Conservation (phyloP, 2,797 vertebrate species). For the Peromyscus attwateri region DNA sequence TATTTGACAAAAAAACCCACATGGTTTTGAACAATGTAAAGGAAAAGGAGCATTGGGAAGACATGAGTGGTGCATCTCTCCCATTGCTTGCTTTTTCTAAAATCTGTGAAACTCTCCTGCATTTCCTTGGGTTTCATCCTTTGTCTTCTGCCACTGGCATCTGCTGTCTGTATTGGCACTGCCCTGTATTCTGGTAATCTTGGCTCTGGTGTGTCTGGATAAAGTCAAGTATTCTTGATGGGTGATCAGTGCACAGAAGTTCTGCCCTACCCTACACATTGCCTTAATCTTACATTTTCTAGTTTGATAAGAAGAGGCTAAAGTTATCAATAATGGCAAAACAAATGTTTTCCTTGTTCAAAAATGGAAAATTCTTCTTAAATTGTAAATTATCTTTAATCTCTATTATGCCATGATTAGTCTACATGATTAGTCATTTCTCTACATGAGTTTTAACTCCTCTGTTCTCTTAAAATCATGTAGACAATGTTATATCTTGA, state of each 20-base stretch:
- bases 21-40: background rate
- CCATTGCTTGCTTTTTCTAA: background rate
- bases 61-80: background rate
- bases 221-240: background rate
- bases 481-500: conserved; percentile 12
- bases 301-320: background rate
- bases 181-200: too few species aligned
- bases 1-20: background rate
- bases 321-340: background rate
- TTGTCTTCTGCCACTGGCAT: background rate
- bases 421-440: background rate
- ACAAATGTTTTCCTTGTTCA: background rate
- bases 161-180: too few species aligned
- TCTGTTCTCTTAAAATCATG: background rate
- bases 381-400: background rate
- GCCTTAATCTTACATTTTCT: conserved; percentile 3
- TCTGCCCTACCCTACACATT: background rate
- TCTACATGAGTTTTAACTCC: conserved; percentile 18
- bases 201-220: background rate
- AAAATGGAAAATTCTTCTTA: background rate
- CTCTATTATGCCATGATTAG: background rate
- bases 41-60: background rate
- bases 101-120: background rate
- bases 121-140: background rate
- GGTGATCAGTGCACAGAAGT: background rate